A percentile compares a stretch with the other conserved stretches of the same genome.
Conservation (phyloP, 2,888 invertebrate species). For the Dromius quadrimaculatus region DNA sequence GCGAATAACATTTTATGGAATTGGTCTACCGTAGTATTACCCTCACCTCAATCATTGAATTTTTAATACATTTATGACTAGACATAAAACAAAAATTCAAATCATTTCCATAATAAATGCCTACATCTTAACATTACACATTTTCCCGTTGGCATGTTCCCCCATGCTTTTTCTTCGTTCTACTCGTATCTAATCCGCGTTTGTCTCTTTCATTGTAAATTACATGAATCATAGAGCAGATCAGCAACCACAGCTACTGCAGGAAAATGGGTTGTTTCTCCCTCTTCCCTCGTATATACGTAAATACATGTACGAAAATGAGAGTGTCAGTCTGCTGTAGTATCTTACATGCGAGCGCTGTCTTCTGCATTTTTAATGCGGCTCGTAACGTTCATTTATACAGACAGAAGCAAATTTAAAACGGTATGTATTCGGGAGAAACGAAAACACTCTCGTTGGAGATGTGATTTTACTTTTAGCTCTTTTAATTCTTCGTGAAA, state of each 20-base stretch:
- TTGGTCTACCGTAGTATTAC: too few species aligned
- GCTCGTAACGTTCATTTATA: slow-evolving; percentile 43
- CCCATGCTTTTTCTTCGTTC: not conserved
- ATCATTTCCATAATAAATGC: slow-evolving; percentile 37
- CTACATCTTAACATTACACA: slow-evolving; percentile 30
- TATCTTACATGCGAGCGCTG: slow-evolving; percentile 35
- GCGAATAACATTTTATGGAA: too few species aligned
- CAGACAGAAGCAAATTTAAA: slow-evolving; percentile 45
- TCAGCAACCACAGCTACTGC: slow-evolving; percentile 28
- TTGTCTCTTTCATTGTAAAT: slow-evolving; percentile 20
- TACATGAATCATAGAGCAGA: slow-evolving; percentile 36
- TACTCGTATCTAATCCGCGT: not conserved
- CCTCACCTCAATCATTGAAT: slow-evolving; percentile 7
- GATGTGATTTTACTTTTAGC: not conserved
- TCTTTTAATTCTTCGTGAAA: not conserved
- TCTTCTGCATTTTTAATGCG: slow-evolving; percentile 45
- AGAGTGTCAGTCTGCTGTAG: slow-evolving; percentile 36
- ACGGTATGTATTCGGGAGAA: slow-evolving; percentile 33
- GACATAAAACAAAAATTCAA: slow-evolving; percentile 21
- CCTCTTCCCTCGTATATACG: slow-evolving; percentile 33
- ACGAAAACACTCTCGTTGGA: not conserved
- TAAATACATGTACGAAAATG: slow-evolving; percentile 43
- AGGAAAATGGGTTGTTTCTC: slow-evolving; percentile 8
- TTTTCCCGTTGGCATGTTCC: slow-evolving; percentile 15
- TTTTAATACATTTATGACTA: slow-evolving; percentile 13